Percentiles rank a stretch among this genome's conserved stretches.
Evolutionary conservation across 2,797 vertebrate species (phyloP).

Genomic region (Amphiprion clarkii): DNA sequence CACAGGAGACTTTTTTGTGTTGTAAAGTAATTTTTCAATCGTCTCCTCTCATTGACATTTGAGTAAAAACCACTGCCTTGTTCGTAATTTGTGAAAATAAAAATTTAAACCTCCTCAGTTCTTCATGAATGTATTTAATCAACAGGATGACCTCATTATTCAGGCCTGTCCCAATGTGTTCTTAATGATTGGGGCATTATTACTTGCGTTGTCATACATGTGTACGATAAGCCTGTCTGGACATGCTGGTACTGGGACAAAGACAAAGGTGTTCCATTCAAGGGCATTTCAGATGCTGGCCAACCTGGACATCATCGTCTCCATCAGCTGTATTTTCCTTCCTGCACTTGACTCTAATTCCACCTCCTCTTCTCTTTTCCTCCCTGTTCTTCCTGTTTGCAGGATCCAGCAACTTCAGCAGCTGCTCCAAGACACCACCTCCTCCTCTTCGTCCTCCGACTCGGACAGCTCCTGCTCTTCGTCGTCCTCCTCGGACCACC

Average conservation of each 20-base stretch:
- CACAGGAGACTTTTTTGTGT: not conserved
- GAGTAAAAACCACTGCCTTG: not conserved
- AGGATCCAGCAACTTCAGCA: constrained; percentile 96
- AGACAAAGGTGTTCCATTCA: not conserved
- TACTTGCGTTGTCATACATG: constrained; percentile 6
- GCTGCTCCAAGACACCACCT: constrained; percentile 92
- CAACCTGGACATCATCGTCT: constrained; percentile 11
- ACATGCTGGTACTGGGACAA: constrained; percentile 10
- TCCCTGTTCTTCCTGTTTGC: constrained; percentile 40
- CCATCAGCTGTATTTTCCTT: constrained; percentile 17
- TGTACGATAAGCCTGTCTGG: constrained; percentile 2
- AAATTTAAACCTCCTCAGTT: constrained; percentile 3
- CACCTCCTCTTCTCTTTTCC: constrained; percentile 19
- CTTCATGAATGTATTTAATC: not conserved
- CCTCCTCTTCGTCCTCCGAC: constrained; percentile 52
- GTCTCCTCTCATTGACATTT: not conserved
- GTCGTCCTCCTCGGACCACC: constrained; percentile 63
- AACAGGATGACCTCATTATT: constrained; percentile 16
- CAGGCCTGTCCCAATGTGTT: not conserved
- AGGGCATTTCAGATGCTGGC: constrained; percentile 28
- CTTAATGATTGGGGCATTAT: not conserved
- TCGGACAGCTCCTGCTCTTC: constrained; percentile 85
- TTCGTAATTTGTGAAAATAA: not conserved
- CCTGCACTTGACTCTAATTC: constrained; percentile 31
- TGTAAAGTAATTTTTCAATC: not conserved